These are phyloP conservation scores for Tenualosa thibaudeaui DNA, from an alignment of 2,797 vertebrate genomes.

Conservation along the genomic window DNA sequence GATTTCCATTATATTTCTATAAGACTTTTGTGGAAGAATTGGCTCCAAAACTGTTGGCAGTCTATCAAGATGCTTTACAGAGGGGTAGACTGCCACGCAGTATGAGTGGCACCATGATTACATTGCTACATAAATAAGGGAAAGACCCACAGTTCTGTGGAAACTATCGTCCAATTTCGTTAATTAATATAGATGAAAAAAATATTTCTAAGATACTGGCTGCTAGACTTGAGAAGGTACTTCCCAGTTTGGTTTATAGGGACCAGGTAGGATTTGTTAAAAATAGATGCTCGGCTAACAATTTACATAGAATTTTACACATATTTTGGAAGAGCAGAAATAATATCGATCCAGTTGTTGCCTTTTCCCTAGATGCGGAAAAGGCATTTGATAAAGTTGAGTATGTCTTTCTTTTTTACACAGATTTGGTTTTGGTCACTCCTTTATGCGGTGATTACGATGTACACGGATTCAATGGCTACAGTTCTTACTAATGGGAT, in stretches of 20 bases:
- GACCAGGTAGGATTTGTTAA: not conserved
- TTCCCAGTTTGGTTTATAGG: not conserved
- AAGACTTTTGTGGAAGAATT: not conserved
- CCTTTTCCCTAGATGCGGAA: not conserved
- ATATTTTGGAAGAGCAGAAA: conserved; percentile 4
- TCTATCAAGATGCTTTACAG: not conserved
- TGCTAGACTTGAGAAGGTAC: not conserved
- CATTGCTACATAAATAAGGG: not conserved
- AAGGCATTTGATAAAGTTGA: not conserved
- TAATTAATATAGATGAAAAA: not conserved
- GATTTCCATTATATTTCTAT: not conserved
- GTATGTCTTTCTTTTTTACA: not conserved
- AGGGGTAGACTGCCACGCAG: not conserved
- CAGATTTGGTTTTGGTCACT: not conserved
- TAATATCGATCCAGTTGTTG: not conserved
- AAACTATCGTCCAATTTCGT: not conserved
- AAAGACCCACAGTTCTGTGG: not conserved
- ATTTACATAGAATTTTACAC: not conserved
- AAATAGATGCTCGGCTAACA: not conserved
- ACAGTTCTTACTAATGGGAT: not conserved
- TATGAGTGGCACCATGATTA: not conserved
- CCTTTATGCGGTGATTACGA: not conserved
- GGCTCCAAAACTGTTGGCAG: not conserved
- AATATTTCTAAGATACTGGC: not conserved
- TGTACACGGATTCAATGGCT: not conserved